These are phyloP conservation scores for Himalopsyche japonica DNA, from an alignment of 2,888 invertebrate genomes.

Conservation along the genomic window DNA sequence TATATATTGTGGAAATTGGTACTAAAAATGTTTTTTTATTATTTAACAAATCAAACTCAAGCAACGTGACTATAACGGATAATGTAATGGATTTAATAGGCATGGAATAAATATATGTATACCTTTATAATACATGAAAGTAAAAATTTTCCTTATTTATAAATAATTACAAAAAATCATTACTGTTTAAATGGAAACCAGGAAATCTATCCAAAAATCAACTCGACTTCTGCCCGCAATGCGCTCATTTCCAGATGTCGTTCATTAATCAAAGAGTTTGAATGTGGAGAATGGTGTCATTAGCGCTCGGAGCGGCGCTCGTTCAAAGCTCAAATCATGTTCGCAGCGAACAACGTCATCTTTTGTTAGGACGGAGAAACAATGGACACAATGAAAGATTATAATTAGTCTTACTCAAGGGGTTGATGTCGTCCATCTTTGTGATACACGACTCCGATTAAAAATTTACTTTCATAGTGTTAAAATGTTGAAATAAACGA, in stretches of 20 bases:
- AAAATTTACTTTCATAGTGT: not conserved
- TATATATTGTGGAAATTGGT: no score
- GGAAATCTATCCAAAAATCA: not conserved
- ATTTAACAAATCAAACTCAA: no score
- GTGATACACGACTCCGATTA: not conserved
- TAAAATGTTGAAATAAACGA: no score
- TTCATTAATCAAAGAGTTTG: not conserved
- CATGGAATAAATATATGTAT: no score
- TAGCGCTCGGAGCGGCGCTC: not conserved
- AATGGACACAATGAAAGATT: not conserved
- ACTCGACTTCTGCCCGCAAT: not conserved
- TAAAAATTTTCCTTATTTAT: no score
- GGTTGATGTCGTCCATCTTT: not conserved
- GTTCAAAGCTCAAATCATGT: not conserved
- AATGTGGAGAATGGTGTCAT: not conserved
- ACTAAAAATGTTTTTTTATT: no score
- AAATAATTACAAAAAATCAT: no score
- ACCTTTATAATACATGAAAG: no score
- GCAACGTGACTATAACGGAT: no score
- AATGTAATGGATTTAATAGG: no score
- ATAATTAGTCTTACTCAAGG: not conserved
- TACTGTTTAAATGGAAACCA: no score
- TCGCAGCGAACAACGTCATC: not conserved
- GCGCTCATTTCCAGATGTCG: not conserved
- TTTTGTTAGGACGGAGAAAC: not conserved